These are phyloP conservation scores for Sphaerophoria taeniata DNA, from an alignment of 2,888 invertebrate genomes.

Conservation along the genomic window DNA sequence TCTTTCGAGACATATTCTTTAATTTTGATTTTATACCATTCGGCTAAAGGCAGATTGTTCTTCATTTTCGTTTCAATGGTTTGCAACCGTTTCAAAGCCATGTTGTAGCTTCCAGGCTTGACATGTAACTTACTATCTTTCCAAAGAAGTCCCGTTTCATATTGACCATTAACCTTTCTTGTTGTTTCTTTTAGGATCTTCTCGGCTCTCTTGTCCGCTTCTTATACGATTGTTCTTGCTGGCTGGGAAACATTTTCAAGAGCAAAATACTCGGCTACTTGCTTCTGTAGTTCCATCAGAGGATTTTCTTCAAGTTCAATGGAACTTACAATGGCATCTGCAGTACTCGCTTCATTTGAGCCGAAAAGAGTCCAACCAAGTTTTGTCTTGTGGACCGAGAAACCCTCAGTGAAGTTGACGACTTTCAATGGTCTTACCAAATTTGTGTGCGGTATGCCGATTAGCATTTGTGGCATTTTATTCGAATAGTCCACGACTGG, in stretches of 20 bases:
- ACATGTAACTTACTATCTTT: conserved; percentile 60
- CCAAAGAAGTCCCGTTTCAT: conserved; percentile 75
- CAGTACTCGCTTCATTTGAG: background rate
- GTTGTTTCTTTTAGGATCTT: conserved; percentile 11
- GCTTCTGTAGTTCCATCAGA: conserved; percentile 27
- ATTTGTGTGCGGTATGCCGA: conserved; percentile 39
- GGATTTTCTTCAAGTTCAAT: conserved; percentile 18
- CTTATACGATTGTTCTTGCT: too few relatives aligned
- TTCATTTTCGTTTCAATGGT: conserved; percentile 65
- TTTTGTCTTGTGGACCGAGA: background rate
- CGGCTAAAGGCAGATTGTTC: conserved; percentile 43
- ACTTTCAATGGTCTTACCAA: conserved; percentile 17
- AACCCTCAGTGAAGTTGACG: conserved; percentile 11
- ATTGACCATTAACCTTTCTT: conserved; percentile 38
- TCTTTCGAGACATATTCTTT: conserved; percentile 52
- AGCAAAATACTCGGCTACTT: too few relatives aligned
- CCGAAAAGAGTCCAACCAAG: too few relatives aligned
- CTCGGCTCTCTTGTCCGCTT: too few relatives aligned
- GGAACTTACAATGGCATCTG: conserved; percentile 33
- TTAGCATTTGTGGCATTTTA: conserved; percentile 42
- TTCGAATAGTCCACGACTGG: conserved; percentile 34
- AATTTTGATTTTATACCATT: conserved; percentile 60
- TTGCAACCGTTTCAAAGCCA: conserved; percentile 10
- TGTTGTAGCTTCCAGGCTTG: conserved; percentile 18
- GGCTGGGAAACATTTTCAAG: too few relatives aligned